Base-by-base conservation (phyloP, 2,113 vertebrate species). In the Hyla sarda region DNA sequence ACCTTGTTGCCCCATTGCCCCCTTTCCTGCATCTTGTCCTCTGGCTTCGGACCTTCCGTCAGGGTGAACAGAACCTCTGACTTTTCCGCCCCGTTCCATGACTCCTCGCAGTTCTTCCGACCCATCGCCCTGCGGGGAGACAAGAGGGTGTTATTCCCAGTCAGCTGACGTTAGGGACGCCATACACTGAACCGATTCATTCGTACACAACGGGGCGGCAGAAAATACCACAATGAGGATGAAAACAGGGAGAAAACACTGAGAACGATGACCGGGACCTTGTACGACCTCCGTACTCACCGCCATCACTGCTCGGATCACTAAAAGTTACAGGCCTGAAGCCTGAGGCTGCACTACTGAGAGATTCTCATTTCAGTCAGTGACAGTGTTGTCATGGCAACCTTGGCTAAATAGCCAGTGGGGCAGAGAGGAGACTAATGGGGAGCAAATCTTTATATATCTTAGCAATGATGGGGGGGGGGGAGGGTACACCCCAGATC, bases 1-100 rank as follows among this genome's bases (percentile, higher is more conserved):
- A 90, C 92, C 86, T 98, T 99, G 91, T 93, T 98, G 60, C 89
- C 92, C 98, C 97, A 99, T 41, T 98, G 96, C 73, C 90, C 97
- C 86, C 97, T 96, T 0, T 93, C 91, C 78, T 91, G 88, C 14
- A 83, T 83, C 58, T 88, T 87, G 1, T 30, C 19, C 34, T 71
- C 30, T 13, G 47, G 8, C 23, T 56, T 6, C 1, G 21, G 37
- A 14, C 23, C 21, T 19, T 86, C 65, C 1, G 45, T 25, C 9
- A 32, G 9, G 45, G 34, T 19, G 19, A 75, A 73, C 5, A 84
- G 52, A 11, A 69, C 37, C 7, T 75, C 71, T 1, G 65, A 76
- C 52, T 58, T 75, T 2, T 56, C 77, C 5, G 83, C 77, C 21
- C 58, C 56, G 37, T 83, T 83, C 86, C 56, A 54, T 52, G 71